Base-by-base conservation (phyloP, 2,888 invertebrate genomes). In the Galeruca laticollis region DNA sequence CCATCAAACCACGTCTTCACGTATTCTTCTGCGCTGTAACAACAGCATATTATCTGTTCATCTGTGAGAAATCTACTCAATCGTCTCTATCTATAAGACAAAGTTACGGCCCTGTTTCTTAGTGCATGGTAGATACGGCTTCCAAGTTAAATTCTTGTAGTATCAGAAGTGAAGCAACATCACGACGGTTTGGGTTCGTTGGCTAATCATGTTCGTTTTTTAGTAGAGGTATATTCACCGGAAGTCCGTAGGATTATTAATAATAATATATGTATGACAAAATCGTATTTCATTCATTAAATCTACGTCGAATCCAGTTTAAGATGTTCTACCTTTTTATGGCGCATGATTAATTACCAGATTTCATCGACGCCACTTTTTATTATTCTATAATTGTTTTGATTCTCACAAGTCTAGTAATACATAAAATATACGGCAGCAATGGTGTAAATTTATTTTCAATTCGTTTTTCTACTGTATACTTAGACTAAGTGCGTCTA, bases 241-340 rank as follows among this genome's bases (percentile, higher is more conserved):
- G 76, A 76, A 76, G 76, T 71, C 69, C 70, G 75, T 73, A 72
- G 75, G 75, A 71, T 73, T 76, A 73, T 72, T 76, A 74, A 70
- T 75, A 74, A 69, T 64, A 66, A 26, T 26, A n/a, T n/a, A 60
- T 63, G 67, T 60, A 72, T 64, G 69, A 68, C 69, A 66, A 67
- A 52, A 62, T 62, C 47, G 49, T 65, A 68, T 71, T 72, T 68
- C 73, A 69, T 74, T 73, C 72, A 73, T 49, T 18, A 61, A 49
- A 60, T 64, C 13, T 31, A 26, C 0, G 31, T 56, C 26, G 13
- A 43, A 13, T 56, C 67, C 54, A 40, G 54, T 73, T 71, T 71
- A 70, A 62, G 69, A 71, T 56, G 52, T 20, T 61, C 52, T 70
- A 37, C 33, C 26, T 68, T 65, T 69, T 64, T 72, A 35, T 43